Percentiles rank a stretch among this genome's conserved stretches.
Evolutionary conservation across 2,888 invertebrate genomes (phyloP).

Genomic region (Chorisops tibialis): DNA sequence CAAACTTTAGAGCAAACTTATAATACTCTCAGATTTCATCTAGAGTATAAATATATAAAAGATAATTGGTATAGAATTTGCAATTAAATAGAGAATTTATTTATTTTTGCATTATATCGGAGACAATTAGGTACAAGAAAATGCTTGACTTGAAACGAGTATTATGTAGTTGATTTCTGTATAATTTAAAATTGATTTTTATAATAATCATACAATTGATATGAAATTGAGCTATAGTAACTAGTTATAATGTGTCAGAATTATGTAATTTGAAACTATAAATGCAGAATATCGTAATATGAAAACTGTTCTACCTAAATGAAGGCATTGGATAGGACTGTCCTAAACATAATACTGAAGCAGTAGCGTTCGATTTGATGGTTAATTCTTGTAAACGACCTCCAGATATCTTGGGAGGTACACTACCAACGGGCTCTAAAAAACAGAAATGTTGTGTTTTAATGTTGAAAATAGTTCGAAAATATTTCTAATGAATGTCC

Average conservation of each 20-base stretch:
- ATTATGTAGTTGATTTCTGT: neutral
- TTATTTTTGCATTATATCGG: too few species aligned
- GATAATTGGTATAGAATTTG: too few species aligned
- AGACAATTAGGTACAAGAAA: too few species aligned
- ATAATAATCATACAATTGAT: too few species aligned
- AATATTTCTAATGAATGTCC: neutral
- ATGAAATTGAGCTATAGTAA: too few species aligned
- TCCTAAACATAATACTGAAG: constrained; percentile 56
- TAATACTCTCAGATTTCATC: too few species aligned
- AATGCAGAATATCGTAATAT: too few species aligned
- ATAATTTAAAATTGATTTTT: neutral
- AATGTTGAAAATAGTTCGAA: neutral
- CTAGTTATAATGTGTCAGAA: too few species aligned
- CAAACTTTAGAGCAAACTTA: too few species aligned
- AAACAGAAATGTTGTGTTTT: neutral
- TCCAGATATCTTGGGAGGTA: constrained; percentile 53
- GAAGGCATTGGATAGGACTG: constrained; percentile 58
- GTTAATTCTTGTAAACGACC: constrained; percentile 57
- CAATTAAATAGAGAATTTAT: too few species aligned
- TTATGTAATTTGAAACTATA: too few species aligned
- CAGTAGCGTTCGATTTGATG: constrained; percentile 35
- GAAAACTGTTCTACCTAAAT: constrained; percentile 54
- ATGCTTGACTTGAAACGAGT: neutral
- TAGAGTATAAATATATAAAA: too few species aligned
- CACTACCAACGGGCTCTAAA: constrained; percentile 56